Percentiles rank a stretch among this genome's conserved stretches.
These are phyloP conservation scores for Spea hammondii DNA, from an alignment of 2,797 vertebrate genomes.

Conservation along the genomic window DNA sequence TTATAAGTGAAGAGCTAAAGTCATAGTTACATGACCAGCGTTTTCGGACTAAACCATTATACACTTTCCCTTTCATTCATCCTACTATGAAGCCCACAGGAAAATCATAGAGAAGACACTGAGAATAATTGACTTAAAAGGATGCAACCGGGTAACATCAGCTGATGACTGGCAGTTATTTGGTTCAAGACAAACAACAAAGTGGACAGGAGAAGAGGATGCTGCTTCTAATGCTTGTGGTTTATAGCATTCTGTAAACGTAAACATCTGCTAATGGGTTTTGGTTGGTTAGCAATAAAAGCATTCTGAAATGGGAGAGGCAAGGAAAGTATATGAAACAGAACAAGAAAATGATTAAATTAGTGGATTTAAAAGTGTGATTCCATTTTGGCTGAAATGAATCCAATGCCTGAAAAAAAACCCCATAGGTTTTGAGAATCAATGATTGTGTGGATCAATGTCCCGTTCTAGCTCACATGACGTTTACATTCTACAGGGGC, in stretches of 20 bases:
- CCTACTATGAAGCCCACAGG: too few relatives aligned
- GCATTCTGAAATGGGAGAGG: conserved; percentile 17
- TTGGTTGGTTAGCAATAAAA: conserved; percentile 45
- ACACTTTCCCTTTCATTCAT: too few relatives aligned
- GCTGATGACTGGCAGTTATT: too few relatives aligned
- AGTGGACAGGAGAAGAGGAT: conserved; percentile 22
- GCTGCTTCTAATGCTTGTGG: conserved; percentile 24
- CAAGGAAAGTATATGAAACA: background rate
- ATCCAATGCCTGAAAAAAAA: background rate
- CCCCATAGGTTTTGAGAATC: background rate
- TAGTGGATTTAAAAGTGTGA: background rate
- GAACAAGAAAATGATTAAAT: background rate
- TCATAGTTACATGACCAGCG: too few relatives aligned
- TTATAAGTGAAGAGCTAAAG: too few relatives aligned
- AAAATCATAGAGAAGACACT: too few relatives aligned
- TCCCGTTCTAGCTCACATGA: background rate
- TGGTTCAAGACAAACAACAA: background rate
- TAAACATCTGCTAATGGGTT: conserved; percentile 43
- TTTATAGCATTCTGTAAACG: conserved; percentile 41
- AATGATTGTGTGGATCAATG: background rate
- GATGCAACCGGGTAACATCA: too few relatives aligned
- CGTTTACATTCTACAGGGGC: too few relatives aligned
- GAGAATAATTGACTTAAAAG: too few relatives aligned
- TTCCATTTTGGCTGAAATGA: background rate
- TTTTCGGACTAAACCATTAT: too few relatives aligned